phyloP scores from a whole-genome alignment of 2,797 vertebrate species.

The Spea hammondii region DNA sequence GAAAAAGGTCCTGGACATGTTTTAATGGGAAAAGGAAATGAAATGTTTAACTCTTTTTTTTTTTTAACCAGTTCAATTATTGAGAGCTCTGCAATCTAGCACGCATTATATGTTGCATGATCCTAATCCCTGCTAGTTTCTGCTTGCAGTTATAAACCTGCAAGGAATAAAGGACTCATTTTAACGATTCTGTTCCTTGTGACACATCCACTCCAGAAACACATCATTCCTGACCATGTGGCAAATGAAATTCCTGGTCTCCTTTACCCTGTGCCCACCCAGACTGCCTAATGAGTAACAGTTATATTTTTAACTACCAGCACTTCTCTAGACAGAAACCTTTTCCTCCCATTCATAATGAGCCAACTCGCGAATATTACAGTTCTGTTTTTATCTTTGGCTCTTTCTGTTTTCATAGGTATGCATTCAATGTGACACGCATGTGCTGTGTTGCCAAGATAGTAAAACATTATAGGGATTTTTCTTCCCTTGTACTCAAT shows the following conservation, averaged over 20 bases:
- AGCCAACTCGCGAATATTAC: conserved; percentile 21
- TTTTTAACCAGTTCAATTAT: no score
- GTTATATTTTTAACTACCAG: conserved; percentile 49
- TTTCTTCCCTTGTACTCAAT: not conserved
- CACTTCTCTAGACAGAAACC: conserved; percentile 43
- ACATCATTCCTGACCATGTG: conserved; percentile 33
- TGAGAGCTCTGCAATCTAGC: no score
- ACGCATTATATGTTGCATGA: no score
- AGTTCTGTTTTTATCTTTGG: conserved; percentile 14
- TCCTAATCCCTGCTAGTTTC: not conserved
- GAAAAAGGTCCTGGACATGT: no score
- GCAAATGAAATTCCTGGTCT: conserved; percentile 43
- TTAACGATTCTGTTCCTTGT: conserved; percentile 28
- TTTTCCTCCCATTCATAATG: conserved; percentile 26
- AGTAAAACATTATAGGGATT: conserved; percentile 8
- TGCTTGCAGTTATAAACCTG: conserved; percentile 13
- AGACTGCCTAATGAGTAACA: conserved; percentile 48
- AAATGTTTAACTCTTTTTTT: no score
- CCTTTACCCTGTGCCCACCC: conserved; percentile 42
- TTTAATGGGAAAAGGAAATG: no score
- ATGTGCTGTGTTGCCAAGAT: conserved; percentile 14
- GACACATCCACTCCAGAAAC: conserved; percentile 19
- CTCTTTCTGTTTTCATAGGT: conserved; percentile 18
- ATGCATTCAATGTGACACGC: not conserved
- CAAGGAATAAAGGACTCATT: conserved; percentile 21